Evolutionary conservation across 2,888 invertebrate genomes (phyloP).

Genomic region (Acronicta alni): DNA sequence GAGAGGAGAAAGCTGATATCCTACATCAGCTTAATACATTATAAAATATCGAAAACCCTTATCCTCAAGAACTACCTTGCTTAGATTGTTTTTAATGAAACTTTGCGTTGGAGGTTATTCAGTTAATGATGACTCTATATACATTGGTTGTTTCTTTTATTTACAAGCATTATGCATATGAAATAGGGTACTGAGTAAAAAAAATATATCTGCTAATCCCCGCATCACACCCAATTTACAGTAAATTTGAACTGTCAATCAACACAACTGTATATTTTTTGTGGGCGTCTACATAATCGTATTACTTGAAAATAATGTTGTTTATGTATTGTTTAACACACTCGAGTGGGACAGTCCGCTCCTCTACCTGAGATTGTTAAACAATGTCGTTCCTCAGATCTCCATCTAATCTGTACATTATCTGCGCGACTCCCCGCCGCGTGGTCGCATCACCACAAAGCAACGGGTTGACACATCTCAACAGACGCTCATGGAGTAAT

Average conservation of each 20-base stretch:
- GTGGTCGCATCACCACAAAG: conserved; percentile 85
- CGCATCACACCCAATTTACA: conserved; percentile 60
- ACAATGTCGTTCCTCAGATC: conserved; percentile 85
- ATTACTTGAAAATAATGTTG: conserved; percentile 84
- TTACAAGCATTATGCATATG: not conserved
- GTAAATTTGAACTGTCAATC: conserved; percentile 68
- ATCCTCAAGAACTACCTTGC: too few species aligned
- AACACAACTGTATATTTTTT: conserved; percentile 69
- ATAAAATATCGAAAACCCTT: too few species aligned
- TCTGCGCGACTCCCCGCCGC: conserved; percentile 80
- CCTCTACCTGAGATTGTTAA: conserved; percentile 81
- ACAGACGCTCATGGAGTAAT: conserved; percentile 80
- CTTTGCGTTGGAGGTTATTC: too few species aligned
- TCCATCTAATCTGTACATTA: conserved; percentile 87
- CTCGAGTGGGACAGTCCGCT: conserved; percentile 59
- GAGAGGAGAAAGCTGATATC: too few species aligned
- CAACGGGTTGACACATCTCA: conserved; percentile 88
- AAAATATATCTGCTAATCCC: conserved; percentile 33
- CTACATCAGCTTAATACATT: too few species aligned
- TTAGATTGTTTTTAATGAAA: too few species aligned
- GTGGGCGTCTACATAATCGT: conserved; percentile 74
- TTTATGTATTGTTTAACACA: conserved; percentile 85
- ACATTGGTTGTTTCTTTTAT: too few species aligned
- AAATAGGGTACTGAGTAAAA: not conserved
- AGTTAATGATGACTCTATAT: too few species aligned